Evolutionary conservation across 2,113 vertebrate species (phyloP), one percentile per base, ranked within the genome.

Genomic region (Pao palembangensis): DNA sequence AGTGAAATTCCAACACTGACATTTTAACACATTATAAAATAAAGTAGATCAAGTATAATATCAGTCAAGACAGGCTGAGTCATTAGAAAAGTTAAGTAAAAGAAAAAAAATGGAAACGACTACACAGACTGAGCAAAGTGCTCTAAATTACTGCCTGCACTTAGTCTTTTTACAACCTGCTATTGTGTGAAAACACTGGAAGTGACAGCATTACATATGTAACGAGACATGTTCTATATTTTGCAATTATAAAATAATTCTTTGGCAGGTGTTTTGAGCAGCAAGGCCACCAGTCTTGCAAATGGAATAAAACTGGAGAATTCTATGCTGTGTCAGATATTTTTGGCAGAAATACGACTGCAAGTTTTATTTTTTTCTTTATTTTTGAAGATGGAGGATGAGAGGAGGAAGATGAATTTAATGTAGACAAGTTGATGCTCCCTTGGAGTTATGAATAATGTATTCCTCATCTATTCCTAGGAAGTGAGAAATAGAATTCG

Each of bases 371-470:
- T 38, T 38, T 11, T 38, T 38, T 38, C 8, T 38, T 38, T 11
- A 38, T 66, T 72, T 72, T 61, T 51, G 54, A 76, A 56, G 71
- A 76, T 3, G 59, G 60, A 50, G 61, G 71, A 73, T 76, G 71
- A 67, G 53, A 75, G 64, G 72, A 71, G 53, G 58, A 79, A 81
- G 78, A 85, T 80, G 75, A 87, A 83, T 90, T 89, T 87, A 88
- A 74, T 80, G 81, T 84, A 85, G 88, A 87, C 87, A 87, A 86
- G 84, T 87, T 87, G 79, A 83, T 85, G 73, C 78, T 80, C 84
- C 80, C 81, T 87, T 67, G 66, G 74, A 69, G 75, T 81, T 76
- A 90, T 91, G 85, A 91, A 91, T 91, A 88, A 92, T 91, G 79
- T 71, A 91, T 90, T 72, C 64, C 57, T 84, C 81, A 80, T 86